Evolutionary conservation across 2,797 vertebrate genomes (phyloP), one percentile per base, ranked within the genome.

Genomic region (Astyanax mexicanus): DNA sequence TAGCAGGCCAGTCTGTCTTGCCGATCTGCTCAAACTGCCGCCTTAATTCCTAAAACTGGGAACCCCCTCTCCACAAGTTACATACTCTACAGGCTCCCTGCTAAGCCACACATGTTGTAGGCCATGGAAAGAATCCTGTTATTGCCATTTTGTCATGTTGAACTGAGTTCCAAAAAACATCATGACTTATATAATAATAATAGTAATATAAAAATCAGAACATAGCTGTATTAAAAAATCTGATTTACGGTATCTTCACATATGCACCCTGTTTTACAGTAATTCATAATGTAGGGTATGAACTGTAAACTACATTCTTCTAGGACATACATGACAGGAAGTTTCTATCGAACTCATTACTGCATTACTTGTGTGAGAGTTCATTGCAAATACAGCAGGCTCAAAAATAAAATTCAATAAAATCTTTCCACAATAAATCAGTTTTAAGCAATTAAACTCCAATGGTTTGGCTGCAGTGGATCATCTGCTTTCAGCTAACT

Each of bases 1-100:
- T 93, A 86, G 88, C 91, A 93, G 91, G 91, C 87, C 72, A 37
- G 37, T 81, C 65, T 61, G 52, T 55, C 67, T 73, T 37, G 38
- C 42, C 12, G 44, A 29, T 44, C 10, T 68, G 25, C 57, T 42
- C 62, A 81, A 64, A 72, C 44, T 52, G 52, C 40, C 80, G 58
- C 69, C 64, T 79, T 83, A 60, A 77, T 72, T 77, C 65, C 21
- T 25, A n/a, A 73, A 17, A 57, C 68, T 69, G 54, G 9, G 11
- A 38, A 73, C 29, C 67, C 10, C 55, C 65, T 80, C 72, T n/a
- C 60, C 44, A 72, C 62, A 62, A 69, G 61, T 76, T 72, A 78
- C 49, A 69, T 55, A 79, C 55, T 69, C 32, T 27, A 72, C 35
- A 11, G 55, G 27, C 37, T 13, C 42, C 69, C 67, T 72, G 68